Conservation (phyloP, 2,797 vertebrate species). For the Bovichtus variegatus region DNA sequence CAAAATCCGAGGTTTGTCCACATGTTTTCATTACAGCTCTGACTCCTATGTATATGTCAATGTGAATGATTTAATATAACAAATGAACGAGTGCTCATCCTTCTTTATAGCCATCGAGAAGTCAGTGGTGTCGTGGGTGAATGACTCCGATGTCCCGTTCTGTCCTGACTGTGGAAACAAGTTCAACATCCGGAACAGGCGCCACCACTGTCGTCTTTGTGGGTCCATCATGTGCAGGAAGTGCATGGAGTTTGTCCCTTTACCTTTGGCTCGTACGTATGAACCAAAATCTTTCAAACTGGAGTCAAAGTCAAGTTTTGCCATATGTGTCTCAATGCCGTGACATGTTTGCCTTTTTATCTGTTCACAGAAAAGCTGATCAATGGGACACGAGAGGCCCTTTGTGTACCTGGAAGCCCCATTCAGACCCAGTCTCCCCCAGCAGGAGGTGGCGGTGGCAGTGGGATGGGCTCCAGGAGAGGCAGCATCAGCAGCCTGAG, state of each 20-base stretch:
- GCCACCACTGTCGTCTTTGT: conserved; percentile 97
- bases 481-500: conserved; percentile 95
- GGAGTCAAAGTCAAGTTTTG: not conserved
- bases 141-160: conserved; percentile 96
- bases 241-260: conserved; percentile 93
- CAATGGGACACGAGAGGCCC: conserved; percentile 90
- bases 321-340: not conserved
- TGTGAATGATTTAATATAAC: not conserved
- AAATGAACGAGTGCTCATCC: not conserved
- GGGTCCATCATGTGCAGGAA: conserved; percentile 98
- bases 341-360: not conserved
- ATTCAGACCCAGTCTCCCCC: conserved; percentile 83
- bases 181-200: conserved; percentile 94
- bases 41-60: not conserved
- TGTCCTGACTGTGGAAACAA: conserved; percentile 97
- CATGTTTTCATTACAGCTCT: not conserved
- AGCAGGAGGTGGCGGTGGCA: conserved; percentile 72
- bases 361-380: conserved; percentile 90
- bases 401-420: conserved; percentile 88
- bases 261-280: conserved; percentile 92
- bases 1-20: conserved; percentile 93
- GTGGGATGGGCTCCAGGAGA: conserved; percentile 89
- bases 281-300: not conserved
- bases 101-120: conserved; percentile 91
- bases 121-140: conserved; percentile 97